A percentile compares a stretch with the other conserved stretches of the same genome.
phyloP scores from a whole-genome alignment of 2,888 invertebrate species.

The Catocala nupta region DNA sequence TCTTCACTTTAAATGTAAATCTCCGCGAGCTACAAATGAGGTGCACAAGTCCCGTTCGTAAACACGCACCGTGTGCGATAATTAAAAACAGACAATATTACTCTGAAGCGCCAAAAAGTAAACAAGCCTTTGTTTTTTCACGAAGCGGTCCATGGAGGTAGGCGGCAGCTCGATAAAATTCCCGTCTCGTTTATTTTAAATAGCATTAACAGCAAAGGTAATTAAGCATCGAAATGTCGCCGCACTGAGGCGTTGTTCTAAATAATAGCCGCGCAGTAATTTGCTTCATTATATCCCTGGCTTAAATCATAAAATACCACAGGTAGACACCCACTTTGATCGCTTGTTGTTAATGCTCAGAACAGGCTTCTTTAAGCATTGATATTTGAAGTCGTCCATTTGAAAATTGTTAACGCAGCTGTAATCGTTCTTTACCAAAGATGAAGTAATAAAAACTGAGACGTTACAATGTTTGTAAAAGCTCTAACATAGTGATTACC shows the following conservation, averaged over 20 bases:
- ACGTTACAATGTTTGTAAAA: no score
- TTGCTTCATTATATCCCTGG: conserved; percentile 47
- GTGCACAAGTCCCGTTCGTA: conserved; percentile 21
- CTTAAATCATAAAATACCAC: conserved; percentile 51
- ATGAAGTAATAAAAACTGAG: no score
- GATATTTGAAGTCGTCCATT: neutral
- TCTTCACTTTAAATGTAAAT: neutral
- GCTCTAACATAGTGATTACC: no score
- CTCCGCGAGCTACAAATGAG: conserved; percentile 4
- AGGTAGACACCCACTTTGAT: conserved; percentile 2
- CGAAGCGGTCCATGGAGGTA: conserved; percentile 32
- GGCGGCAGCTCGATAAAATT: conserved; percentile 67
- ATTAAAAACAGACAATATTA: conserved; percentile 45
- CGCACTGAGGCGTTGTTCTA: conserved; percentile 70
- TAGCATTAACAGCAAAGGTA: conserved; percentile 73
- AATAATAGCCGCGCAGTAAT: conserved; percentile 66
- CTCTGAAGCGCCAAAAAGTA: conserved; percentile 37
- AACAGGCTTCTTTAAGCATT: conserved; percentile 3
- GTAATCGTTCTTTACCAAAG: no score
- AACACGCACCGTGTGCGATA: conserved; percentile 26
- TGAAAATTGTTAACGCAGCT: neutral
- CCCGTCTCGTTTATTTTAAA: conserved; percentile 72
- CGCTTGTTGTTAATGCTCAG: neutral
- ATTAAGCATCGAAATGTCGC: conserved; percentile 82
- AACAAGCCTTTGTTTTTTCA: conserved; percentile 44